Evolutionary conservation across 2,797 vertebrate species (phyloP), one percentile per base, ranked within the genome.

Genomic region (Dendrocincla tyrannina): DNA sequence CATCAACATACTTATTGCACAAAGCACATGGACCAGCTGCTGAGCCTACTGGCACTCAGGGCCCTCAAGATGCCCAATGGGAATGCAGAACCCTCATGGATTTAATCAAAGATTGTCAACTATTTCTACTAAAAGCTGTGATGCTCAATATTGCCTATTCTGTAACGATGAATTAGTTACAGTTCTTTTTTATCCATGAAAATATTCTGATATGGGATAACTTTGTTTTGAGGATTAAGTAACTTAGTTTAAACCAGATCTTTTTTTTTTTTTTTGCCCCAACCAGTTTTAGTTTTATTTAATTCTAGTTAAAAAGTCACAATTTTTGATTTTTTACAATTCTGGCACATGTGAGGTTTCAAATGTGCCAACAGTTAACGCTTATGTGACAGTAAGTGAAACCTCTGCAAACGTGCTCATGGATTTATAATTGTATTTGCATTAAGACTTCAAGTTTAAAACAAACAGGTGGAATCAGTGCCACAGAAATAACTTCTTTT

Each of bases 311-410:
- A 41, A 49, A 32, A 69, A 19, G 5, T 22, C 15, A 32, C 4
- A 24, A 0, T 15, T 77, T 53, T 17, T 20, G 9, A 28, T 76
- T 37, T 42, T 41, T 3, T 18, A 13, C 13, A 16, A 0, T 79
- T 46, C 35, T 47, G 25, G 23, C 28, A 9, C 41, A 55, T 11
- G 5, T 23, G 30, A 77, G 32, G 19, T 64, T 90, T 62, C 0
- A 7, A 27, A 5, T 9, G 13, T 68, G 46, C 28, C 18, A 10
- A 15, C 25, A 42, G 42, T 56, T 72, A 85, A 27, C 6, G 6
- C 2, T 47, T 42, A 17, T 0, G 0, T n/a, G 59, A 7, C 39
- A 62, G 16, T 0, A 2, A 24, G 17, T 18, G 13, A 74, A 69
- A 55, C n/a, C 19, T 64, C n/a, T 66, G 17, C 32, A 37, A 72